These are phyloP conservation scores for Incurvaria masculella DNA, from an alignment of 2,888 invertebrate genomes.

Conservation along the genomic window DNA sequence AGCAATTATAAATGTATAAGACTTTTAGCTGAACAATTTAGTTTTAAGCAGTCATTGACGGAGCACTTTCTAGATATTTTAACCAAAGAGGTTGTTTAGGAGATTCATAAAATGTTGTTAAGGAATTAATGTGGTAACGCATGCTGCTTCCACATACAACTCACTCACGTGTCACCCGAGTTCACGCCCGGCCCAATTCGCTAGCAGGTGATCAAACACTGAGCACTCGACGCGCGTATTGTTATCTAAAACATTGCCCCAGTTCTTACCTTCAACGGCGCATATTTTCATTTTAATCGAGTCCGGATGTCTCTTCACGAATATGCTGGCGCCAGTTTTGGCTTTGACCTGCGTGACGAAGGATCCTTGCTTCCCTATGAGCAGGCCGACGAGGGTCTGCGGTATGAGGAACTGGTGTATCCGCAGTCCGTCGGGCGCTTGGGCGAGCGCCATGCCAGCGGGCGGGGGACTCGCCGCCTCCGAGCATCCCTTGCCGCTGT, in stretches of 20 bases:
- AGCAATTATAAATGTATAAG: constrained; percentile 3
- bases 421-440: constrained; percentile 41
- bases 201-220: too few relatives aligned
- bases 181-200: too few relatives aligned
- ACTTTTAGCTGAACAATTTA: too few relatives aligned
- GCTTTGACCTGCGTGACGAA: constrained; percentile 79
- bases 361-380: constrained; percentile 82
- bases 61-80: too few relatives aligned
- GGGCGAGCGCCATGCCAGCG: constrained; percentile 53
- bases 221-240: too few relatives aligned
- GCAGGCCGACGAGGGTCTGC: constrained; percentile 73
- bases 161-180: too few relatives aligned
- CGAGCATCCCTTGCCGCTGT: constrained; percentile 79
- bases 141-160: too few relatives aligned
- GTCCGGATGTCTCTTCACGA: constrained; percentile 74
- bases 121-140: too few relatives aligned
- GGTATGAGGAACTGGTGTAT: constrained; percentile 75
- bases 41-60: too few relatives aligned
- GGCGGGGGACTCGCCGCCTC: constrained; percentile 70
- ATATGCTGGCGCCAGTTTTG: constrained; percentile 74
- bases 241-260: constrained; percentile 1
- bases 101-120: too few relatives aligned
- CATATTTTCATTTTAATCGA: constrained; percentile 77
- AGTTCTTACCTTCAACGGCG: constrained; percentile 67
- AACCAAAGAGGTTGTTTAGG: too few relatives aligned